phyloP scores from a whole-genome alignment of 1,140 invertebrate genomes.

The Oncopeltus fasciatus region DNA sequence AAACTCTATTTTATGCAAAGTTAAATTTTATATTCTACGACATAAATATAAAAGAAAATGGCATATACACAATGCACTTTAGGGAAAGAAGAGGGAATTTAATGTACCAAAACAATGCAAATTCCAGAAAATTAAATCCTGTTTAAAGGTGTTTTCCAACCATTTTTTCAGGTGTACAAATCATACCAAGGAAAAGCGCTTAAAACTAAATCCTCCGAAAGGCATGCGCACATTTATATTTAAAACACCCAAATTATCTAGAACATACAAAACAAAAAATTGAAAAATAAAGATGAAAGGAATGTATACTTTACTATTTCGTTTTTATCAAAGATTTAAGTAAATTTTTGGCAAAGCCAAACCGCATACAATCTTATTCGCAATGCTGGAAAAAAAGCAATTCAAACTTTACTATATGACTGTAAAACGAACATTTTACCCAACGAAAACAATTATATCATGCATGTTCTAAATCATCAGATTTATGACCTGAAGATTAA shows the following conservation, averaged over 20 bases:
- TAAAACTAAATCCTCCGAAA: constrained; percentile 11
- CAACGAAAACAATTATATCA: no score
- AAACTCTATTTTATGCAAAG: constrained; percentile 15
- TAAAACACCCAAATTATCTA: constrained; percentile 9
- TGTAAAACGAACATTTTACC: no score
- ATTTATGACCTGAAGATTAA: no score
- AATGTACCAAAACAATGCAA: constrained; percentile 7
- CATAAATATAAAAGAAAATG: constrained; percentile 7
- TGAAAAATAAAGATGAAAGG: background rate
- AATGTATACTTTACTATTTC: background rate
- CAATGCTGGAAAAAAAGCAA: constrained; percentile 1
- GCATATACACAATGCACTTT: constrained; percentile 1
- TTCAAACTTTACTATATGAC: background rate
- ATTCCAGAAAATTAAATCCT: constrained; percentile 9
- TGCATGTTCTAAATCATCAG: no score
- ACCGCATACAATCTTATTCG: constrained; percentile 1
- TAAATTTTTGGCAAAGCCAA: constrained; percentile 5
- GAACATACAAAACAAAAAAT: background rate
- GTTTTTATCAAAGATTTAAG: background rate
- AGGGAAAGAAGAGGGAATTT: background rate
- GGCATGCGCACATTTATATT: constrained; percentile 16
- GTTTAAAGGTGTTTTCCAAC: no score
- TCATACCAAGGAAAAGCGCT: constrained; percentile 14
- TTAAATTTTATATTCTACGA: constrained; percentile 1
- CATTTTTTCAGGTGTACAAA: no score